phyloP scores from a whole-genome alignment of 2,113 vertebrate genomes.

The Carassius auratus region DNA sequence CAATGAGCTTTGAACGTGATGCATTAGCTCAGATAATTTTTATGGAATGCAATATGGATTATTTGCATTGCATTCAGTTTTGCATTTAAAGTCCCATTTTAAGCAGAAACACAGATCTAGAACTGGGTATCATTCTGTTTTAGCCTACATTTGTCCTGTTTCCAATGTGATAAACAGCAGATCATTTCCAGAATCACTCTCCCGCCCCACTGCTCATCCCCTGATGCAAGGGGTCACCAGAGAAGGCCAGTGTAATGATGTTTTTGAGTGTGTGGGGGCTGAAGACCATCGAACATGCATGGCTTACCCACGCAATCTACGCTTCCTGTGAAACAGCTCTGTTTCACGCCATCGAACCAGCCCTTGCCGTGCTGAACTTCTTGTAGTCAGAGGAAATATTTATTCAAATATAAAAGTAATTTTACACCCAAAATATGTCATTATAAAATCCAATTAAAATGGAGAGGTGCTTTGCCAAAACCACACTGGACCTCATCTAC shows the following conservation, averaged over 20 bases:
- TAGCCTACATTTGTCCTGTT: background rate
- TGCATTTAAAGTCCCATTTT: background rate
- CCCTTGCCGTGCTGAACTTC: background rate
- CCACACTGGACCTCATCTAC: background rate
- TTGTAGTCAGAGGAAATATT: background rate
- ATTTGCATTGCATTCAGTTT: background rate
- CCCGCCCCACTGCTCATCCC: background rate
- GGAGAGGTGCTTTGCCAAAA: slow-evolving; percentile 11
- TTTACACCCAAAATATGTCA: slow-evolving; percentile 9
- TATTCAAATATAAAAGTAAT: background rate
- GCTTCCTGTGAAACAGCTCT: background rate
- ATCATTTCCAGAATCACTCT: background rate
- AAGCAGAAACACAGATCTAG: slow-evolving; percentile 4
- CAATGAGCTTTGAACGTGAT: slow-evolving; percentile 15
- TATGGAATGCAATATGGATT: background rate
- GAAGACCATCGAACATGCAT: slow-evolving; percentile 17
- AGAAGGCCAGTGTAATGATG: slow-evolving; percentile 17
- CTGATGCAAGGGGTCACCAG: background rate
- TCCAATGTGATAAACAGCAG: background rate
- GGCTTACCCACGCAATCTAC: slow-evolving; percentile 18
- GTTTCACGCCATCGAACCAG: background rate
- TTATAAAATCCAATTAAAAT: slow-evolving; percentile 30
- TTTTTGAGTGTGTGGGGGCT: slow-evolving; percentile 31
- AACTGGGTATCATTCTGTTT: background rate
- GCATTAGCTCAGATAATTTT: slow-evolving; percentile 15